These are phyloP conservation scores for Perizoma affinitatum DNA, from an alignment of 2,888 invertebrate species.

Conservation along the genomic window DNA sequence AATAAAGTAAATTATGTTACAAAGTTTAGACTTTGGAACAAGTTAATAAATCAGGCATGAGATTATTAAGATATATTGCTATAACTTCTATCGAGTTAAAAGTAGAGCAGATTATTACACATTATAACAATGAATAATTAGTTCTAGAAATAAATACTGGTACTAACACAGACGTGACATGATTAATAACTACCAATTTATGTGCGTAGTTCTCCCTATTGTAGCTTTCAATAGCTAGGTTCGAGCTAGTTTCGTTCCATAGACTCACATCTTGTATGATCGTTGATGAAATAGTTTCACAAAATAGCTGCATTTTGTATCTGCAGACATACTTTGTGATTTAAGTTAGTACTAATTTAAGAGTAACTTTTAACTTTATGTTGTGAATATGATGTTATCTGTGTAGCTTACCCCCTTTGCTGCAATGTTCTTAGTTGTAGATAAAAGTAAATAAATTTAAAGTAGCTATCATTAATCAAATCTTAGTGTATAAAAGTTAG, in stretches of 20 bases:
- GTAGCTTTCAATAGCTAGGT: slow-evolving; percentile 1
- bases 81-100: background rate
- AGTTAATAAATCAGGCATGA: background rate
- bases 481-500: slow-evolving; percentile 17
- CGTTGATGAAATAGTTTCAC: background rate
- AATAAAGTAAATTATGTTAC: too few relatives aligned
- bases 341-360: slow-evolving; percentile 1
- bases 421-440: slow-evolving; percentile 23
- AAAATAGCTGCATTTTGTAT: background rate
- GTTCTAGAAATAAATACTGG: slow-evolving; percentile 1
- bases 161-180: background rate
- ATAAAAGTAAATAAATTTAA: slow-evolving; percentile 10
- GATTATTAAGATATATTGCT: background rate
- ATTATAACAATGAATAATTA: background rate
- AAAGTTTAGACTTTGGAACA: background rate
- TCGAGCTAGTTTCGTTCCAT: background rate
- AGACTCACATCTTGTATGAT: background rate
- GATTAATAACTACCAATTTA: background rate
- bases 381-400: slow-evolving; percentile 8
- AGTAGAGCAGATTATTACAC: slow-evolving; percentile 1
- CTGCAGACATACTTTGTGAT: background rate
- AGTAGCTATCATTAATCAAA: slow-evolving; percentile 16
- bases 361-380: slow-evolving; percentile 1
- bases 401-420: slow-evolving; percentile 9
- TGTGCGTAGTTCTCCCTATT: slow-evolving; percentile 3